These are phyloP conservation scores for Cossypha dichroa DNA, from an alignment of 2,797 vertebrate genomes.

Conservation along the genomic window DNA sequence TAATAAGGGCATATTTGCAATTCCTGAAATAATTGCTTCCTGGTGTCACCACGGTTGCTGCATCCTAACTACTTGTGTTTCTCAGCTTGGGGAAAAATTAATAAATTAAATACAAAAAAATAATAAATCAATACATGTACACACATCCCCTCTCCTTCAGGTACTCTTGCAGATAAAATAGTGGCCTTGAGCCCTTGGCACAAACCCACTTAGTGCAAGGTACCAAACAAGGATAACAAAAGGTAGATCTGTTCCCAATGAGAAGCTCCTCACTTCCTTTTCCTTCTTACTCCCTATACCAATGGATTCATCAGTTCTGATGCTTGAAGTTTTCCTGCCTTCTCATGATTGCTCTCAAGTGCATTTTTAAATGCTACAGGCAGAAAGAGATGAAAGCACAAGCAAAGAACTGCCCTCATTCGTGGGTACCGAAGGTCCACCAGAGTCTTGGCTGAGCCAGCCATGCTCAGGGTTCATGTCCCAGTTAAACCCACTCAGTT, in stretches of 20 bases:
- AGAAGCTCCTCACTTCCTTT: neutral
- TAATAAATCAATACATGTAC: neutral
- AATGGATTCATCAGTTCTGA: neutral
- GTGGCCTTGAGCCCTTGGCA: neutral
- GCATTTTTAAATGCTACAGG: neutral
- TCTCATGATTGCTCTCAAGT: neutral
- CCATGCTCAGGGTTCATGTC: neutral
- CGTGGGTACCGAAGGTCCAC: neutral
- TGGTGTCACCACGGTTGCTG: neutral
- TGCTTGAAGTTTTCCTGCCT: neutral
- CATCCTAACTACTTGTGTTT: neutral
- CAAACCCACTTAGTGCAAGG: neutral
- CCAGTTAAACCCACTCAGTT: neutral
- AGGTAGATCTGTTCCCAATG: neutral
- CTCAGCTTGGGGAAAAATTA: neutral
- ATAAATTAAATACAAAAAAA: neutral
- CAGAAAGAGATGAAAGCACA: neutral
- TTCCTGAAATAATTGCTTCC: neutral
- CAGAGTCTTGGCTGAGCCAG: neutral
- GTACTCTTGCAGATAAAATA: neutral
- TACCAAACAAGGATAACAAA: neutral
- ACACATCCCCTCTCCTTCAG: neutral
- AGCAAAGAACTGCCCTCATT: neutral
- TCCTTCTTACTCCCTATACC: neutral
- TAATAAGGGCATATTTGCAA: neutral